Evolutionary conservation across 2,113 vertebrate species (phyloP).

Genomic region (Narcine bancroftii): DNA sequence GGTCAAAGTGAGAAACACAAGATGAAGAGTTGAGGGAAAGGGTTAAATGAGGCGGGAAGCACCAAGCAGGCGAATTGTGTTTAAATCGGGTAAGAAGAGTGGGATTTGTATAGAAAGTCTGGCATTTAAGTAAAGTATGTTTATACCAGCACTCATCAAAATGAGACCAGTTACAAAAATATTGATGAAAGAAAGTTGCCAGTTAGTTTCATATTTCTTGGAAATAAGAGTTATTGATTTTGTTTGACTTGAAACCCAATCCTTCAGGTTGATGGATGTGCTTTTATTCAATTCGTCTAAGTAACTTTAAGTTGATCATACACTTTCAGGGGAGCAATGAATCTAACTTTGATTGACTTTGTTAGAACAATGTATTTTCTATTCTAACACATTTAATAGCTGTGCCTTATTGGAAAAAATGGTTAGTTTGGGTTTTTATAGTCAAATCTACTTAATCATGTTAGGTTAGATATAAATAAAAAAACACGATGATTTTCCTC

Average conservation of each 20-base stretch:
- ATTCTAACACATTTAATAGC: not conserved
- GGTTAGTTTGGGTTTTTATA: not conserved
- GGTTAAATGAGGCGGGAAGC: not conserved
- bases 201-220: conserved; percentile 12
- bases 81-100: not conserved
- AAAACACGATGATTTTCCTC: not conserved
- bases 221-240: conserved; percentile 29
- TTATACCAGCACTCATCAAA: not conserved
- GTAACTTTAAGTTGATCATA: conserved; percentile 15
- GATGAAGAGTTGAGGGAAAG: not conserved
- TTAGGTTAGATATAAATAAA: not conserved
- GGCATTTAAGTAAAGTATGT: not conserved
- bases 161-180: not conserved
- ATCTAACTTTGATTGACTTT: conserved; percentile 13
- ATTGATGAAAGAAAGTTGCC: not conserved
- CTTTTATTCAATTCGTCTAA: conserved; percentile 24
- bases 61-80: not conserved
- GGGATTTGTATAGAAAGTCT: not conserved
- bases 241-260: conserved; percentile 2
- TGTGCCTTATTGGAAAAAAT: not conserved
- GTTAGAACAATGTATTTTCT: not conserved
- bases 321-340: not conserved
- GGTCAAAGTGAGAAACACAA: not conserved
- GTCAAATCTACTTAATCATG: not conserved
- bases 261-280: conserved; percentile 10